phyloP scores from a whole-genome alignment of 2,113 vertebrate species.

The Syrmaticus mikado region DNA sequence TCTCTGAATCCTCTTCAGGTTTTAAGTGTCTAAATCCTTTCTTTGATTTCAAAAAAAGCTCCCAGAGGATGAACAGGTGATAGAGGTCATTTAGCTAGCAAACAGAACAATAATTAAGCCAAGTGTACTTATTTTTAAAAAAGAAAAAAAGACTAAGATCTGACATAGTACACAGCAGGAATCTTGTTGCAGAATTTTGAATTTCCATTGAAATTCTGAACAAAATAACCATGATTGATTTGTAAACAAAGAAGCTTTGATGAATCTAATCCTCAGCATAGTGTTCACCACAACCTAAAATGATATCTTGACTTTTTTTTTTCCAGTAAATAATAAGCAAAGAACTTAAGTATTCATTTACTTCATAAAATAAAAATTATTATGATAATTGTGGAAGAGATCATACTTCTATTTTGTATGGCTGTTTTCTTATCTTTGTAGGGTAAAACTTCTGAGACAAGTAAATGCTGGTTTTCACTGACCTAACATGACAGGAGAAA shows the following conservation, averaged over 20 bases:
- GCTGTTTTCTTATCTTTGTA: neutral
- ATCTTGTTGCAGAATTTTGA: neutral
- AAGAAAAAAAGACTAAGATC: neutral
- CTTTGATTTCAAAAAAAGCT: neutral
- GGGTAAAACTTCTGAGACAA: neutral
- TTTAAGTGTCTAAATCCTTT: neutral
- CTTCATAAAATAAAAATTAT: neutral
- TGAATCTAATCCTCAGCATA: neutral
- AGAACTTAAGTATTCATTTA: neutral
- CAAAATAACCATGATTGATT: neutral
- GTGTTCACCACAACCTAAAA: accelerated
- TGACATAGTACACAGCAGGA: neutral
- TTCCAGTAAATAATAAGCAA: neutral
- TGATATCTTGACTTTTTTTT: neutral
- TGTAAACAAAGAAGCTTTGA: neutral
- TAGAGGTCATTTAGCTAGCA: neutral
- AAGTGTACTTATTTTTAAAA: neutral
- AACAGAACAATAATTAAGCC: neutral
- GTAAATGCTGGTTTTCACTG: neutral
- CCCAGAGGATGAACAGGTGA: neutral
- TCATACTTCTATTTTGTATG: neutral
- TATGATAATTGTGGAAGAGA: neutral
- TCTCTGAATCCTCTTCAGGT: neutral
- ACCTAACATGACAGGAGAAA: neutral
- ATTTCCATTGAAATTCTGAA: neutral